Conservation (phyloP, 2,888 invertebrate genomes). For the Chelonus formosanus region DNA sequence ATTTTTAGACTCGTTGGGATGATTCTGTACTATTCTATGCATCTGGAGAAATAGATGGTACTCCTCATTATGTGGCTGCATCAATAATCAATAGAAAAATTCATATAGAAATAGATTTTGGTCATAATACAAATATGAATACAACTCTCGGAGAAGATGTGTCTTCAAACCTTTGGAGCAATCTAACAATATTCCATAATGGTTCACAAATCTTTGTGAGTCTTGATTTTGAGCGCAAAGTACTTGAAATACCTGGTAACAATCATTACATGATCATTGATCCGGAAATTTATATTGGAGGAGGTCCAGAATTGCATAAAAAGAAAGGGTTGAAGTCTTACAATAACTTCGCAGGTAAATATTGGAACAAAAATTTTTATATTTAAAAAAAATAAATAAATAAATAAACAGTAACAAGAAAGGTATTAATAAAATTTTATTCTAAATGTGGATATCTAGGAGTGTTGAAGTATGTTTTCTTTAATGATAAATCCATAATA, state of each 20-base stretch:
- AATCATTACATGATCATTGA: slow-evolving; percentile 84
- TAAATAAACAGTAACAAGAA: no score
- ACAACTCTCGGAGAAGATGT: slow-evolving; percentile 75
- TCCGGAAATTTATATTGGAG: slow-evolving; percentile 92
- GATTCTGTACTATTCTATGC: slow-evolving; percentile 93
- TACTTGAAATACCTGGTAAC: slow-evolving; percentile 77
- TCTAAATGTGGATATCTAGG: slow-evolving; percentile 68
- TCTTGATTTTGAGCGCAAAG: slow-evolving; percentile 77
- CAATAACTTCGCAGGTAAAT: slow-evolving; percentile 78
- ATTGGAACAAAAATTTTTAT: background rate
- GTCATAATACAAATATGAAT: slow-evolving; percentile 77
- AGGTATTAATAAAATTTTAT: no score
- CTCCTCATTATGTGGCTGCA: slow-evolving; percentile 89
- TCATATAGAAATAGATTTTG: slow-evolving; percentile 87
- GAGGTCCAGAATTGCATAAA: slow-evolving; percentile 84
- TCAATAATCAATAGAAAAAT: slow-evolving; percentile 85
- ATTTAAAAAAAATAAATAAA: no score
- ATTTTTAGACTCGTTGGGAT: slow-evolving; percentile 81
- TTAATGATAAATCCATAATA: slow-evolving; percentile 90
- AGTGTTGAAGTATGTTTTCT: slow-evolving; percentile 89
- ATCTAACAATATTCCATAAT: slow-evolving; percentile 85
- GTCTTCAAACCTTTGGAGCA: slow-evolving; percentile 86
- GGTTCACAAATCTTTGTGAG: slow-evolving; percentile 78
- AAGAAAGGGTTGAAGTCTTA: slow-evolving; percentile 83
- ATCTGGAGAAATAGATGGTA: slow-evolving; percentile 87